Percentiles rank a stretch among this genome's conserved stretches.
Evolutionary conservation across 2,888 invertebrate species (phyloP).

Genomic region (Melinaea menophilus): DNA sequence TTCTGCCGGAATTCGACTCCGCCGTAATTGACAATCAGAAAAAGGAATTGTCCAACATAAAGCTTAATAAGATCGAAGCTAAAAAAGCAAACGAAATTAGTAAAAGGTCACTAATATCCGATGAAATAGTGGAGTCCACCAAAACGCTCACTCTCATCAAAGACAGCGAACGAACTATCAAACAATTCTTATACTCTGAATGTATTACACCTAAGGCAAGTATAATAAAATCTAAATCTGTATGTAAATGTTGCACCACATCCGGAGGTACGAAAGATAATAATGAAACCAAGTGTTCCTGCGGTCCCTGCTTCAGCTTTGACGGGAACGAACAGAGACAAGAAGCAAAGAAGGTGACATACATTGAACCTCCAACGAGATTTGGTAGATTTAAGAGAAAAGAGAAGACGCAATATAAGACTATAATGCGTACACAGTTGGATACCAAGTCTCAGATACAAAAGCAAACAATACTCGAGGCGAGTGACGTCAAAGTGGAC

Average conservation of each 20-base stretch:
- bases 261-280: no score
- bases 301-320: conserved; percentile 2
- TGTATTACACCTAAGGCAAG: background rate
- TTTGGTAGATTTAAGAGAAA: conserved; percentile 4
- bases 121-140: conserved; percentile 6
- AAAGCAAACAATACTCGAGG: background rate
- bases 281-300: background rate
- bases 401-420: conserved; percentile 1
- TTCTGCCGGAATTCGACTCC: conserved; percentile 8
- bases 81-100: no score
- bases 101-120: no score
- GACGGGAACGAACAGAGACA: conserved; percentile 16
- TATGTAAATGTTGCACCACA: conserved; percentile 6
- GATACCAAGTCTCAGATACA: background rate
- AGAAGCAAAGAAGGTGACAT: background rate
- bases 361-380: conserved; percentile 9
- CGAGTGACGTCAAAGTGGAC: background rate
- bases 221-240: conserved; percentile 9
- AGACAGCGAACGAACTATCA: conserved; percentile 25
- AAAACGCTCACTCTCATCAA: conserved; percentile 26
- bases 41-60: no score
- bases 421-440: background rate
- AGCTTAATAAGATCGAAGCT: no score
- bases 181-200: conserved; percentile 24
- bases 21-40: background rate